Conservation (phyloP, 1,140 invertebrate species). For the Drepana arcuata region DNA sequence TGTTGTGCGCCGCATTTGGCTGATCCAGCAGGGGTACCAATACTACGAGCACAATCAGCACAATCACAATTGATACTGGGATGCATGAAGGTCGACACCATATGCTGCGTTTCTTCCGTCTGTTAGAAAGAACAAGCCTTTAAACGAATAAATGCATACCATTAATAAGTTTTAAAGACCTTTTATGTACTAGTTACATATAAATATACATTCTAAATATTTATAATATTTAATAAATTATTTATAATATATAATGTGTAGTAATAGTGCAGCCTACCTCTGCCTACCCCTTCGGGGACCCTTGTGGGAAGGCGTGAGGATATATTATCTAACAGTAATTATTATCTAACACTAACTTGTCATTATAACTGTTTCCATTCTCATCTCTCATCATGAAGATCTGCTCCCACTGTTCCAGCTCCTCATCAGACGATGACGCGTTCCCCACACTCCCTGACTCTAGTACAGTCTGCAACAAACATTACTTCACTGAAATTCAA, state of each 20-base stretch:
- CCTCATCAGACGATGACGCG: constrained; percentile 70
- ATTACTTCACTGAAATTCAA: too few species aligned
- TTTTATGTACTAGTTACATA: too few species aligned
- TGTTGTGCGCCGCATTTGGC: constrained; percentile 36
- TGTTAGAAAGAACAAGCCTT: too few species aligned
- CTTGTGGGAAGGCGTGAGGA: too few species aligned
- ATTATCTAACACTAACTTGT: constrained; percentile 37
- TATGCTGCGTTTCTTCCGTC: constrained; percentile 65
- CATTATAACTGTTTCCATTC: constrained; percentile 65
- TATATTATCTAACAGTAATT: too few species aligned
- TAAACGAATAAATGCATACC: too few species aligned
- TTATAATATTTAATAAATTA: too few species aligned
- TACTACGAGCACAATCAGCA: constrained; percentile 83
- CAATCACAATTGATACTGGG: constrained; percentile 82
- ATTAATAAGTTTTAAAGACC: too few species aligned
- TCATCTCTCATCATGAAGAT: constrained; percentile 74
- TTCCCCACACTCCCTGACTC: constrained; percentile 71
- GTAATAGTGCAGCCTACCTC: too few species aligned
- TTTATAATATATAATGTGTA: too few species aligned
- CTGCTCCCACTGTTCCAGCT: constrained; percentile 73
- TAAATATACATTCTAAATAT: too few species aligned
- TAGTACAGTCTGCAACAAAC: constrained; percentile 67
- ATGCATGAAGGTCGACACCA: constrained; percentile 85
- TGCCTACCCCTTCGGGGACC: too few species aligned
- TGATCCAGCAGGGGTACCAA: constrained; percentile 82